Evolutionary conservation across 2,888 invertebrate species (phyloP), one percentile per base, ranked within the genome.

Genomic region (Mayetiola destructor): DNA sequence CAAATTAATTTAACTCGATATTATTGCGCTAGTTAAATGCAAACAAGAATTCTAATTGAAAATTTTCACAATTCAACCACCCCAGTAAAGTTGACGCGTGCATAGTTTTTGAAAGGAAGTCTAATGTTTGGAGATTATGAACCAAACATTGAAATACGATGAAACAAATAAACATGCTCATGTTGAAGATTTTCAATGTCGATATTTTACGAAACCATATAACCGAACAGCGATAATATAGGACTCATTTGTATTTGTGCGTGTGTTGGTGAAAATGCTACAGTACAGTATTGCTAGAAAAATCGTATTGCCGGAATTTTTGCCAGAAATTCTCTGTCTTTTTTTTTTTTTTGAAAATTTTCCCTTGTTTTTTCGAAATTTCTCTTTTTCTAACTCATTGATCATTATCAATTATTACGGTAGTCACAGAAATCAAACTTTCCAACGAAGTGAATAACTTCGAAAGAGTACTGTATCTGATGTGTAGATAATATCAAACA

Each of bases 161-260:
- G n/a, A 48, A 48, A 48, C 48, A 48, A 48, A 27, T 27, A 27
- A 48, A 48, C 48, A 48, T 48, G 48, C 27, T 27, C 27, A 48
- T 48, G 23, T 48, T 48, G 27, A 8, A 48, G n/a, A n/a, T n/a
- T n/a, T n/a, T n/a, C n/a, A n/a, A n/a, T n/a, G n/a, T n/a, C n/a
- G 48, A 27, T 48, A 42, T 20, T 27, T 48, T 27, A 3, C 3
- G 6, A 42, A 14, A 23, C 23, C 23, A 14, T 14, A 23, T 21
- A 23, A 42, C 23, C 23, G 14, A 27, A n/a, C 32, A 9, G 8
- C 12, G 32, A 12, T 32, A 9, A 6, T 32, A 6, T 32, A 9
- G 32, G 12, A 32, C 32, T 32, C 12, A 23, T 23, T 42, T 42
- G 42, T 42, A 12, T 32, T 32, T 32, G 16, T 48, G 20, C 2